A percentile compares a stretch with the other conserved stretches of the same genome.
Evolutionary conservation across 2,888 invertebrate species (phyloP).

Genomic region (Brachyptera putata): DNA sequence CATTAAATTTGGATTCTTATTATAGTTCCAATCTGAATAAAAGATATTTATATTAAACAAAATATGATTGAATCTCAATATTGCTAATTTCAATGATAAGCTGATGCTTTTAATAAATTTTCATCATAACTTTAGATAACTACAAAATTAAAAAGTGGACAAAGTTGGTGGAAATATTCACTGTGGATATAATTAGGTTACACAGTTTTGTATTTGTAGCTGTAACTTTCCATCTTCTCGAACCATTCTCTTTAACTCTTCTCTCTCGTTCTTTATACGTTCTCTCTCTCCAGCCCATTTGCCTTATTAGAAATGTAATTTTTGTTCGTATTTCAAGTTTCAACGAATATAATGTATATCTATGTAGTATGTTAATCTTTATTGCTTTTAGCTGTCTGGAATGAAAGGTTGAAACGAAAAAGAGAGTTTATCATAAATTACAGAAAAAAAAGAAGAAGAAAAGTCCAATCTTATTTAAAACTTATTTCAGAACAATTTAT

Average conservation of each 20-base stretch:
- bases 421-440: constrained; percentile 1
- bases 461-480: constrained; percentile 19
- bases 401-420: background rate
- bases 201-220: too few relatives aligned
- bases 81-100: too few relatives aligned
- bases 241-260: background rate
- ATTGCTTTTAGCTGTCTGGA: constrained; percentile 15
- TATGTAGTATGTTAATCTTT: constrained; percentile 15
- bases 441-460: background rate
- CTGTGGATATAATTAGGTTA: too few relatives aligned
- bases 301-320: constrained; percentile 16
- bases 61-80: too few relatives aligned
- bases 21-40: too few relatives aligned
- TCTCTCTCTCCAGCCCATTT: constrained; percentile 3
- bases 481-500: constrained; percentile 22
- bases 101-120: too few relatives aligned
- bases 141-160: too few relatives aligned
- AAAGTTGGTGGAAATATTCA: too few relatives aligned
- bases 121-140: too few relatives aligned
- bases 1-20: too few relatives aligned
- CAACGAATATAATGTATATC: background rate
- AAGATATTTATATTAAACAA: too few relatives aligned
- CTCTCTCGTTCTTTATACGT: background rate
- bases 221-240: too few relatives aligned
- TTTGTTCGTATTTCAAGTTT: background rate